Evolutionary conservation across 2,888 invertebrate species (phyloP), one percentile per base, ranked within the genome.

Genomic region (Meteorus colon): DNA sequence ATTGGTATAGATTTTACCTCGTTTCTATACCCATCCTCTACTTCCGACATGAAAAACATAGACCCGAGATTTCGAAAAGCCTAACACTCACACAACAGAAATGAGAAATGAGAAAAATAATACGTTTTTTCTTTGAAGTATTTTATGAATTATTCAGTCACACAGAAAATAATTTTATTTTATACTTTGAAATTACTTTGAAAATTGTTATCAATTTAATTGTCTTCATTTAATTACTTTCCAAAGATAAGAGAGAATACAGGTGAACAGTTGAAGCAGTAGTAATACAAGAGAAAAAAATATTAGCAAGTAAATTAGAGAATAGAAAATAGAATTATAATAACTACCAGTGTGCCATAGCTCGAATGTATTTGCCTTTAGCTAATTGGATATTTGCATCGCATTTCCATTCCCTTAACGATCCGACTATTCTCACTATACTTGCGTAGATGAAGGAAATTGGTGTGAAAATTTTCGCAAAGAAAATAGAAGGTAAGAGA

Each of bases 361-460:
- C 27, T 63, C 29, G 41, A 41, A 41, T 41, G 60, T 68, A 14
- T 71, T 71, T 16, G 71, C 41, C 60, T 37, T 75, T 48, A 68
- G 60, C 55, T 76, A 76, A 76, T 76, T 76, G 76, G 76, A 76
- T 73, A 76, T 73, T 73, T 76, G 72, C 76, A 76, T 76, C 67
- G 62, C 62, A 76, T 76, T 73, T 76, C 72, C 76, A 76, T 76
- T 76, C 51, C 68, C 62, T 62, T 63, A 76, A 67, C 62, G 76
- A 68, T 62, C 41, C 27, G 67, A 63, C 37, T n/a, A 34, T 65
- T 65, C 16, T 27, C 34, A 19, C 60, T 74, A 29, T 37, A 62
- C 65, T 68, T 60, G 34, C 29, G n/a, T 8, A 37, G 41, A 65
- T 65, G 65, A 65, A 41, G 41, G 8, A 37, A 65, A 37, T 63